A percentile compares a stretch with the other conserved stretches of the same genome.
Evolutionary conservation across 2,888 invertebrate genomes (phyloP).

Genomic region (Phortica okadai): DNA sequence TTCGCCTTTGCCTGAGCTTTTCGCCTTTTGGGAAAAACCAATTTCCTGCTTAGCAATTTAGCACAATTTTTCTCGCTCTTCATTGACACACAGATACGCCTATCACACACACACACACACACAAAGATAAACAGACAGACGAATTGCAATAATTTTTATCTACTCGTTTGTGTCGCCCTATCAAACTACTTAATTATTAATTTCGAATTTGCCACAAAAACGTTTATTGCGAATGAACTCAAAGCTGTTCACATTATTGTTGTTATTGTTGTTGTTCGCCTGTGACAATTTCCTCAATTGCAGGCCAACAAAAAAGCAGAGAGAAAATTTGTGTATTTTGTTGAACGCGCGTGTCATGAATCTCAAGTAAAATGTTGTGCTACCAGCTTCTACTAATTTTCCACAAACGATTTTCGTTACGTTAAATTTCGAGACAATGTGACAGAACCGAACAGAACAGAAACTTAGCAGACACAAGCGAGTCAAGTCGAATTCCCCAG

Average conservation of each 20-base stretch:
- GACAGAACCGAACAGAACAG: constrained; percentile 48
- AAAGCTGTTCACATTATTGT: background rate
- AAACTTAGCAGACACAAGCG: background rate
- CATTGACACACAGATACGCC: background rate
- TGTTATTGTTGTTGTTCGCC: constrained; percentile 33
- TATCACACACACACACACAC: background rate
- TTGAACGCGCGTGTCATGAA: constrained; percentile 62
- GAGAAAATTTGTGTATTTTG: constrained; percentile 54
- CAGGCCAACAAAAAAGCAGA: constrained; percentile 64
- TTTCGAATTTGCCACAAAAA: constrained; percentile 68
- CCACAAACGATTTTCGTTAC: constrained; percentile 19
- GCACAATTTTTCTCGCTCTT: background rate
- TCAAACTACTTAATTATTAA: constrained; percentile 64
- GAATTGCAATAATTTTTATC: constrained; percentile 43
- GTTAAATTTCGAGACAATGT: constrained; percentile 58
- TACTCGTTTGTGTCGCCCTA: background rate
- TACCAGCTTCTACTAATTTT: constrained; percentile 38
- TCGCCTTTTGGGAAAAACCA: constrained; percentile 3
- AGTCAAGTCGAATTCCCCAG: background rate
- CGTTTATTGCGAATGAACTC: constrained; percentile 52
- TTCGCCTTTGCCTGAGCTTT: no score
- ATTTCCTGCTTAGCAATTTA: constrained; percentile 2
- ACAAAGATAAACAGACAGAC: background rate
- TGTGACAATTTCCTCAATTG: constrained; percentile 62
- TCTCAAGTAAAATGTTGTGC: constrained; percentile 48